phyloP scores from a whole-genome alignment of 2,888 invertebrate species.

The Rotaria macrura region DNA sequence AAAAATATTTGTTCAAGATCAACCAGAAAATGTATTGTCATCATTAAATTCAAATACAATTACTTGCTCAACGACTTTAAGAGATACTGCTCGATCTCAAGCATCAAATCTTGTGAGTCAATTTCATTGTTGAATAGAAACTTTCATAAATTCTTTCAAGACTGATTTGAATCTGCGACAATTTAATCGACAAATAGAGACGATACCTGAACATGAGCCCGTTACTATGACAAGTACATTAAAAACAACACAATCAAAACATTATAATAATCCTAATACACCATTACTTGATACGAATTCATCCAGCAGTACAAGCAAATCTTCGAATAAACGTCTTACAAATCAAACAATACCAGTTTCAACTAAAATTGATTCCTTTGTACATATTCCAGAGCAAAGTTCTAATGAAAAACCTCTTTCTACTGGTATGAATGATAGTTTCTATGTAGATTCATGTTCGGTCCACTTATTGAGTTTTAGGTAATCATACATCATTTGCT shows the following conservation, averaged over 20 bases:
- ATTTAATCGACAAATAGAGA: not conserved
- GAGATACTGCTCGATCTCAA: not conserved
- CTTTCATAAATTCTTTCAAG: not conserved
- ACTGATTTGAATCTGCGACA: not conserved
- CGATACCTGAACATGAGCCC: not conserved
- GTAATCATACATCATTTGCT: not conserved
- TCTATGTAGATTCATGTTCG: not conserved
- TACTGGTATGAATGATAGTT: not conserved
- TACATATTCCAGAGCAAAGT: not conserved
- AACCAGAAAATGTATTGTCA: not conserved
- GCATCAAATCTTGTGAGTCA: not conserved
- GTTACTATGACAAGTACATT: not conserved
- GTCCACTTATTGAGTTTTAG: not conserved
- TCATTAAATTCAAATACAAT: not conserved
- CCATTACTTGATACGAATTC: not conserved
- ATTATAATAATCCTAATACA: not conserved
- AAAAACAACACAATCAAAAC: not conserved
- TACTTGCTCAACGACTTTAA: not conserved
- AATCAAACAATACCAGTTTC: not conserved
- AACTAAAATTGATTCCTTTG: not conserved
- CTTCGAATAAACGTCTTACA: not conserved
- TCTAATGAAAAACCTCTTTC: not conserved
- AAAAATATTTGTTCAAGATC: not conserved
- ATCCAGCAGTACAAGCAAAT: not conserved
- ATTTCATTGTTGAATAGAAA: not conserved